Base-by-base conservation (phyloP, 2,888 invertebrate species). In the Apotomis betuletana region DNA sequence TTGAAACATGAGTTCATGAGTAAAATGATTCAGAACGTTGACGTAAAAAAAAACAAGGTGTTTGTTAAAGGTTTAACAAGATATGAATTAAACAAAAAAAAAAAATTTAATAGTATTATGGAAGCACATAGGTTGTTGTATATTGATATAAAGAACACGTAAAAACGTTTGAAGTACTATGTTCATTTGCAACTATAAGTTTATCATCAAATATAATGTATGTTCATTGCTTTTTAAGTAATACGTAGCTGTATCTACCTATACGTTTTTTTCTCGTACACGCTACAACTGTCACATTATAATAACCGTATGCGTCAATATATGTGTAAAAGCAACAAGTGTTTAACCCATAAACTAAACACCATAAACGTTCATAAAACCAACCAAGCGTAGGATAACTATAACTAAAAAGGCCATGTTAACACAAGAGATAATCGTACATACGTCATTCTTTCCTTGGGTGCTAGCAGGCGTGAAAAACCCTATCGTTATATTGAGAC, bases 401-500 rank as follows among this genome's bases (percentile, higher is more conserved):
- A 49, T 55, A 15, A 15, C 8, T 27, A 27, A 65, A 65, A 65
- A 44, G 12, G 46, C 9, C 55, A 12, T 44, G 27, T n/a, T 27
- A 12, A 8, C 10, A 4, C 44, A 10, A 27, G 5, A 55, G 2
- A 5, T 3, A 5, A 2, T 10, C 4, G 3, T n/a, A 65, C 27
- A 65, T 65, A 46, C 8, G 46, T 27, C 55, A 44, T 57, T 57
- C 13, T 51, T 41, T 68, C 49, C 36, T 67, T 62, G 58, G 70
- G 62, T 57, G 54, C 55, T 61, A 70, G 72, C 58, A 75, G 81
- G 83, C 83, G 83, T 81, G 83, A 80, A 75, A 67, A 44, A 71
- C 71, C 62, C 65, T 13, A 9, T 5, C 54, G 67, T 36, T 67
- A 75, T 69, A 84, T 87, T 80, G 83, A 88, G 85, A 84, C 85